Evolutionary conservation across 23 tunicate species (phyloP), one percentile per base, ranked within the genome.

Genomic region (Phallusia fumigata): DNA sequence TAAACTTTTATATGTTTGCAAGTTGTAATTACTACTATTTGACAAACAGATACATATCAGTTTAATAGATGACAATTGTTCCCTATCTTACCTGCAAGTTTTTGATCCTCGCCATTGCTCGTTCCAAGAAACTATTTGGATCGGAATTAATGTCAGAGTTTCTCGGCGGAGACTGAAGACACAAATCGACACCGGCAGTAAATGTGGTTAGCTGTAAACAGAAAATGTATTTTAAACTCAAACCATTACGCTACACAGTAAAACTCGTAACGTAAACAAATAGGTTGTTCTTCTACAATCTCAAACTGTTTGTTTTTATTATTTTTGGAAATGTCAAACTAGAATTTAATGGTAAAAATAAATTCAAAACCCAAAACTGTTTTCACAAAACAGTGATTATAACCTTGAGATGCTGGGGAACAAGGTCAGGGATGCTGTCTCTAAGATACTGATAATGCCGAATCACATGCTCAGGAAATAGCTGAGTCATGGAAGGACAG

Each of bases 361-460:
- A 51, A 15, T 13, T 51, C 18, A 51, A 51, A 51, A 51, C 58
- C 18, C 18, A 51, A 51, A 51, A 15, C 58, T n/a, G n/a, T n/a
- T n/a, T n/a, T n/a, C n/a, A n/a, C 13, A 58, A 58, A 58, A 58
- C 69, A 58, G 26, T 58, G 69, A 8, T 24, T 21, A 58, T 72
- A 58, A 89, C 94, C 82, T 94, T 89, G 79, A 94, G 82, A 3
- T 84, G 79, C 79, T 89, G 98, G 0, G 99, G 99, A 16, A 96
- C 99, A 15, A 96, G 50, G 10, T 87, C 93, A 32, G 99, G 99
- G 12, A 90, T 88, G 65, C 92, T 91, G 85, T 96, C 99, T 19
- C 96, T 75, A n/a, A n/a, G n/a, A n/a, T n/a, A n/a, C n/a, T n/a
- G n/a, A n/a, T n/a, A n/a, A n/a, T n/a, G n/a, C n/a, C n/a, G n/a